Percentiles rank a stretch among this genome's conserved stretches.
Conservation (phyloP, 2,888 invertebrate species). For the Quadroppia sp. region DNA sequence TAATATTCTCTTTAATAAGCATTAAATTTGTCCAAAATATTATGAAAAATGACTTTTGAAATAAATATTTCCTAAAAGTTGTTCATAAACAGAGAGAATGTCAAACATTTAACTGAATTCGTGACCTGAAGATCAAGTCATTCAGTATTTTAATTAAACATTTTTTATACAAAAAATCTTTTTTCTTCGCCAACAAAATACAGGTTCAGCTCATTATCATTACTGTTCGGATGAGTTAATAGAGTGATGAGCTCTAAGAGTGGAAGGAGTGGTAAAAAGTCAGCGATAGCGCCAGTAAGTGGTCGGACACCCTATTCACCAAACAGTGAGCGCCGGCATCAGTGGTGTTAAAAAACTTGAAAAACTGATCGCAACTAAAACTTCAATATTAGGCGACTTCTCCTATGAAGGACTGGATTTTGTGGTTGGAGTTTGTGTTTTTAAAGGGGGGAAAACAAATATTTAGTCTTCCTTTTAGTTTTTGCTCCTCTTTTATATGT, state of each 20-base stretch:
- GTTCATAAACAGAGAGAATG: too few species aligned
- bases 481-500: background rate
- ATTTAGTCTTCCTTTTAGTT: background rate
- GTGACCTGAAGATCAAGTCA: too few species aligned
- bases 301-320: background rate
- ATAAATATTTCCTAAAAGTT: too few species aligned
- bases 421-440: background rate
- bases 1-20: too few species aligned
- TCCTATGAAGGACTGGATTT: background rate
- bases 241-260: background rate
- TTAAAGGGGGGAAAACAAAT: background rate
- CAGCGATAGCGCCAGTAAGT: background rate
- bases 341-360: background rate
- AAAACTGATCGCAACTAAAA: background rate
- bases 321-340: background rate
- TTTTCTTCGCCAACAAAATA: background rate
- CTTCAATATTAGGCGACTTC: too few species aligned
- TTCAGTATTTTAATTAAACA: too few species aligned
- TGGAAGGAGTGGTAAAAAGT: constrained; percentile 13
- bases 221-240: background rate
- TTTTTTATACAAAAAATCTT: too few species aligned
- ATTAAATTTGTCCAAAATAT: too few species aligned
- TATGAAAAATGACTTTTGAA: too few species aligned
- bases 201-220: background rate
- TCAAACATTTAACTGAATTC: too few species aligned